Evolutionary conservation across 2,888 invertebrate genomes (phyloP).

Genomic region (Hydriomena furcata): DNA sequence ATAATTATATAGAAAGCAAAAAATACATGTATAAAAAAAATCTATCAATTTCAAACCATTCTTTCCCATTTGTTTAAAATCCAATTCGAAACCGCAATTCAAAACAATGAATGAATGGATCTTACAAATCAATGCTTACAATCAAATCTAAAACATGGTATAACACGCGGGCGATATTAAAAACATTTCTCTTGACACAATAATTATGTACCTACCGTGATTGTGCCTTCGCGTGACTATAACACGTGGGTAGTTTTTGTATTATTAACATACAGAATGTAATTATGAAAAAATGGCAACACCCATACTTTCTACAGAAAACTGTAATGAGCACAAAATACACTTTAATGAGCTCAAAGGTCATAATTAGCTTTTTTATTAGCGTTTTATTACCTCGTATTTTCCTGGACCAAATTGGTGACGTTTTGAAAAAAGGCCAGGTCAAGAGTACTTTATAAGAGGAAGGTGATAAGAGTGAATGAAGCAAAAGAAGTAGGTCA

Average conservation of each 20-base stretch:
- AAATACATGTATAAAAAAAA: too few species aligned
- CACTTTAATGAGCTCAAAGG: too few species aligned
- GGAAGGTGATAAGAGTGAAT: too few species aligned
- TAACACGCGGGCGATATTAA: not conserved
- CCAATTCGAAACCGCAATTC: conserved; percentile 20
- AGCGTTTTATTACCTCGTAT: too few species aligned
- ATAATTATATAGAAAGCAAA: too few species aligned
- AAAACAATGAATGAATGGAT: conserved; percentile 9
- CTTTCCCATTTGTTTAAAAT: conserved; percentile 7
- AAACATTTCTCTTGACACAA: conserved; percentile 20
- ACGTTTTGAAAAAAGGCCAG: too few species aligned
- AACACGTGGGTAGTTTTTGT: conserved; percentile 13
- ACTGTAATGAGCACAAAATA: not conserved
- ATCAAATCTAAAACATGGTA: conserved; percentile 10
- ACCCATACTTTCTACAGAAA: conserved; percentile 2
- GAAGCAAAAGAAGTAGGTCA: too few species aligned
- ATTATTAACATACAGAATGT: conserved; percentile 22
- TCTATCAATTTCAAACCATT: too few species aligned
- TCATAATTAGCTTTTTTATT: too few species aligned
- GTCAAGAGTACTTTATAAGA: too few species aligned
- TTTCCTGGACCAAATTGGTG: too few species aligned
- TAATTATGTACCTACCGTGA: conserved; percentile 17
- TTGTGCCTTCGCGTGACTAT: conserved; percentile 21
- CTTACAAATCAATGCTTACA: conserved; percentile 16
- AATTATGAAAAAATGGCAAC: conserved; percentile 12